Base-by-base conservation (phyloP, 2,888 invertebrate genomes). In the Rhagophthalmus giganteus region DNA sequence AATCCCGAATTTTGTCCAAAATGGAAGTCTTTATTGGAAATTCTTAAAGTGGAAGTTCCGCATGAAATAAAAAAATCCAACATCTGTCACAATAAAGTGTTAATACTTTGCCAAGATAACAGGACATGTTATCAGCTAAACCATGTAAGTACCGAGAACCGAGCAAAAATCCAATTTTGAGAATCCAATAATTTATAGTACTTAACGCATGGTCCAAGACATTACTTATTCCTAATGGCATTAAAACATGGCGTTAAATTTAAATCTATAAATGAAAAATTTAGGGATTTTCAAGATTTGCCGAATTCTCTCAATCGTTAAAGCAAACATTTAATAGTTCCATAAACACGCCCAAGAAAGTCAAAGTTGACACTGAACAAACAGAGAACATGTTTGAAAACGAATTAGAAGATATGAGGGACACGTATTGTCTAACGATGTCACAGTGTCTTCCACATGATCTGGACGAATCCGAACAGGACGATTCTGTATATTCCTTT, bases 1-100 rank as follows among this genome's bases (percentile, higher is more conserved):
- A 82, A 84, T 61, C 90, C 89, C 7, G 94, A 96, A 76, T 79
- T 83, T 26, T 88, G 88, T 71, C 92, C 95, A 3, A 97, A 97
- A 76, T 97, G 96, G 96, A 80, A 84, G 63, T 85, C 86, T 6
- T 76, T 97, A 2, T 81, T 79, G 52, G 94, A 95, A 73, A 82
- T 95, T 49, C 74, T 97, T 31, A 77, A 82, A 57, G 75, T 79
- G 3, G 96, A 97, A 78, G 91, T 97, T 67, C 86, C 88, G 10
- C 78, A 79, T 20, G 86, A 90, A 70, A 83, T 85, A 47, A 82
- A 81, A 62, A 68, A 71, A 46, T 57, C 62, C 3, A 78, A 79
- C 1, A 67, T 63, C 7, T 67, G 76, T 8, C 75, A 77, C n/a
- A 81, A 83, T 9, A 88, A 87, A 75, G 86, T 94, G 49, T 76